Evolutionary conservation across 1,140 invertebrate species (phyloP).

Genomic region (Gryllus bimaculatus): DNA sequence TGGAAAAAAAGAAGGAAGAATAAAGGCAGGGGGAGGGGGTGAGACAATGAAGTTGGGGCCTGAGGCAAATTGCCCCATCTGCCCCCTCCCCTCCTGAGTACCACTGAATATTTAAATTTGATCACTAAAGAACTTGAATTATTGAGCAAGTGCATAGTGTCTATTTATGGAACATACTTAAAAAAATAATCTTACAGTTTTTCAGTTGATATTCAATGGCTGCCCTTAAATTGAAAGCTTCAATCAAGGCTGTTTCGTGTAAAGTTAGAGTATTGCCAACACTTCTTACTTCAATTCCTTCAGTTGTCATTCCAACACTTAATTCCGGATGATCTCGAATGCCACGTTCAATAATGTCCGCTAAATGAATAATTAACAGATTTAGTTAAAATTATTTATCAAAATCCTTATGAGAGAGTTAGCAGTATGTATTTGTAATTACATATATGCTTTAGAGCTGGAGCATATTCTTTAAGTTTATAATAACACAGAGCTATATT

Average conservation of each 20-base stretch:
- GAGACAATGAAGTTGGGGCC: too few species aligned
- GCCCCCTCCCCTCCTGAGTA: too few species aligned
- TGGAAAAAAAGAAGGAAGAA: too few species aligned
- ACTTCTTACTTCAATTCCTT: conserved; percentile 91
- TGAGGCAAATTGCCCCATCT: too few species aligned
- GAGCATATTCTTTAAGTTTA: conserved; percentile 84
- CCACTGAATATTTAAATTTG: too few species aligned
- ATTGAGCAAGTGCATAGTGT: too few species aligned
- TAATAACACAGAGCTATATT: conserved; percentile 96
- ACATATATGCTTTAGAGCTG: conserved; percentile 80
- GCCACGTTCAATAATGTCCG: conserved; percentile 92
- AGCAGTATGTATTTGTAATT: conserved; percentile 23
- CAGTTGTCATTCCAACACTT: conserved; percentile 95
- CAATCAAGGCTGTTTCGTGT: conserved; percentile 92
- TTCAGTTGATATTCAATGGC: conserved; percentile 96
- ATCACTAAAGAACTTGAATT: too few species aligned
- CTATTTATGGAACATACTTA: neutral
- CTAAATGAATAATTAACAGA: conserved; percentile 37
- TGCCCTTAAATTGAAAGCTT: conserved; percentile 97
- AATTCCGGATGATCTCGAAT: conserved; percentile 96
- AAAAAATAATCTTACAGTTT: conserved; percentile 56
- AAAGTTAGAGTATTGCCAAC: conserved; percentile 95
- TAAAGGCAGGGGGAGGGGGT: too few species aligned
- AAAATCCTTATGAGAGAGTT: conserved; percentile 9
- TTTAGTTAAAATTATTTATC: conserved; percentile 7